Evolutionary conservation across 2,797 vertebrate species (phyloP).

Genomic region (Mycteria americana): DNA sequence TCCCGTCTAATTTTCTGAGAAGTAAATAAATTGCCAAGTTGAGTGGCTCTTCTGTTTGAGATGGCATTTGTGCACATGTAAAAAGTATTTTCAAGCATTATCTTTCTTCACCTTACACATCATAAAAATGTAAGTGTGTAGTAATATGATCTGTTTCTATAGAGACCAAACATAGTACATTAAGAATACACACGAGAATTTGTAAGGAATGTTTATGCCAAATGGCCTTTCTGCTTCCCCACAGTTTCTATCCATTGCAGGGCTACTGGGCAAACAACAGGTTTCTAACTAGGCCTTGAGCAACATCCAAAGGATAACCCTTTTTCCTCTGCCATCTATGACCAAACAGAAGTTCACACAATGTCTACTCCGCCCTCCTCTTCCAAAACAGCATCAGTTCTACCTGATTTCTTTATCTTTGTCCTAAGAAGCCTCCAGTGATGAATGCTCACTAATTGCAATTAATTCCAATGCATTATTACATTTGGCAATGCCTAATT

Average conservation of each 20-base stretch:
- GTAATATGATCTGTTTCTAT: not conserved
- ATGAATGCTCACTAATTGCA: not conserved
- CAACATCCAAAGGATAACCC: not conserved
- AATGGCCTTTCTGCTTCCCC: not conserved
- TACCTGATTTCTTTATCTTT: not conserved
- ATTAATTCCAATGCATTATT: not conserved
- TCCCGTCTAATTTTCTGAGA: not conserved
- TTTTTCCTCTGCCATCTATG: not conserved
- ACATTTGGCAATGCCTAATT: not conserved
- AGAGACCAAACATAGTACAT: not conserved
- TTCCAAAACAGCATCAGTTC: not conserved
- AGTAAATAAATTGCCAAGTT: not conserved
- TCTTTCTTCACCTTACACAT: not conserved
- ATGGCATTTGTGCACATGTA: not conserved
- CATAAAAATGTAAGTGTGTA: not conserved
- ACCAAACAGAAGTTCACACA: not conserved
- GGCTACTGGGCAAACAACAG: not conserved
- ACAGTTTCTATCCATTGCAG: not conserved
- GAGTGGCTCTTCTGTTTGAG: not conserved
- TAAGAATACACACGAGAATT: not conserved
- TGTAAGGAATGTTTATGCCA: not conserved
- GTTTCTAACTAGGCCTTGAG: not conserved
- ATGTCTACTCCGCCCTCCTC: not conserved
- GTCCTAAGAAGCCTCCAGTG: not conserved
- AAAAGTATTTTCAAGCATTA: not conserved